phyloP scores from a whole-genome alignment of 2,888 invertebrate species.

The Octodonta nipae region DNA sequence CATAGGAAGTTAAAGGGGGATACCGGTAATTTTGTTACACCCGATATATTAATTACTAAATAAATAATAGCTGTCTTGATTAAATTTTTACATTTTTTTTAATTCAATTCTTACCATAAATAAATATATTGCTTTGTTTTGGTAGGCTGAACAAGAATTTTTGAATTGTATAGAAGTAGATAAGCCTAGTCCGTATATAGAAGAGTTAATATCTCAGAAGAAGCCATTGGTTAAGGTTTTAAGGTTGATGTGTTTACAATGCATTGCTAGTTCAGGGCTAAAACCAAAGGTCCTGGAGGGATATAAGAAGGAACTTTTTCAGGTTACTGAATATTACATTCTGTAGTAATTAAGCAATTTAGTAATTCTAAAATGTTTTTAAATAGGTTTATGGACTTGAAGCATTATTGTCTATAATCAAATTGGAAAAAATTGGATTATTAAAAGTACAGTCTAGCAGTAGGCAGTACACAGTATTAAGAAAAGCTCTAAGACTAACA shows the following conservation, averaged over 20 bases:
- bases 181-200: slow-evolving; percentile 75
- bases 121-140: too few species aligned
- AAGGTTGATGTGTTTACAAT: slow-evolving; percentile 84
- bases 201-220: slow-evolving; percentile 79
- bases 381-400: slow-evolving; percentile 83
- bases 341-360: background rate
- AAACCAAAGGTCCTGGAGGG: slow-evolving; percentile 72
- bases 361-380: too few species aligned
- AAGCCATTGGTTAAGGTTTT: slow-evolving; percentile 71
- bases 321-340: slow-evolving; percentile 23
- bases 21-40: too few species aligned
- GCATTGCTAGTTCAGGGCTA: slow-evolving; percentile 80
- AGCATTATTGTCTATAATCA: slow-evolving; percentile 65
- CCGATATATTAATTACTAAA: too few species aligned
- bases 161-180: slow-evolving; percentile 85
- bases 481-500: slow-evolving; percentile 72
- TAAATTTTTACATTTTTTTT: too few species aligned
- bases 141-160: slow-evolving; percentile 76
- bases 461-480: slow-evolving; percentile 59
- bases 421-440: slow-evolving; percentile 77
- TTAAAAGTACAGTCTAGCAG: slow-evolving; percentile 60
- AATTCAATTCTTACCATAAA: too few species aligned
- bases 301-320: slow-evolving; percentile 47
- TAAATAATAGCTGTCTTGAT: too few species aligned
- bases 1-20: too few species aligned